phyloP scores from a whole-genome alignment of 2,797 vertebrate genomes.

The Acipenser transmontanus region DNA sequence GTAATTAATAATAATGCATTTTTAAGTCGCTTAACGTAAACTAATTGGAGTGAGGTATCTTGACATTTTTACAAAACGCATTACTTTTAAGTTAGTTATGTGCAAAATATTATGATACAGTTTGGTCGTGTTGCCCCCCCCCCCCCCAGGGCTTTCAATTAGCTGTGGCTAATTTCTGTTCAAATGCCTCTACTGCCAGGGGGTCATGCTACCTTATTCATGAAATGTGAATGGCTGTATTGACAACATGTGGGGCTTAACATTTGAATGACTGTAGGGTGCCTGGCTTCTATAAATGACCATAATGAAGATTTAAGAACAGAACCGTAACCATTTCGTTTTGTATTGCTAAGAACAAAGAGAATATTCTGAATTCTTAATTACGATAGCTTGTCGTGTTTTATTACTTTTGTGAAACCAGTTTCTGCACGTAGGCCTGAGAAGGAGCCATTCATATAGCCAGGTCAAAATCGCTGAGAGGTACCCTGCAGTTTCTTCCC shows the following conservation, averaged over 20 bases:
- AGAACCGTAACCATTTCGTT: background rate
- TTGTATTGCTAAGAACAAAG: background rate
- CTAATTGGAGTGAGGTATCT: background rate
- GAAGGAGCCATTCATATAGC: no score
- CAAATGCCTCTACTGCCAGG: constrained; percentile 54
- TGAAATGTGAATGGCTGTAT: constrained; percentile 51
- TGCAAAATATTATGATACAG: no score
- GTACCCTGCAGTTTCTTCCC: no score
- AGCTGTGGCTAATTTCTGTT: constrained; percentile 68
- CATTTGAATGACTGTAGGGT: constrained; percentile 30
- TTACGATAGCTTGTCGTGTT: no score
- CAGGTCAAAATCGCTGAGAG: no score
- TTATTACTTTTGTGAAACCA: no score
- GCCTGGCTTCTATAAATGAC: constrained; percentile 8
- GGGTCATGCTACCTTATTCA: constrained; percentile 53
- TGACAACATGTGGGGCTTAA: constrained; percentile 52
- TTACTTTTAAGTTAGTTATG: no score
- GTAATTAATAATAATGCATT: no score
- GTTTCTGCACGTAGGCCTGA: no score
- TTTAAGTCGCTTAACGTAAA: background rate
- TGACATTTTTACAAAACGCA: constrained; percentile 14
- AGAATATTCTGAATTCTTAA: no score
- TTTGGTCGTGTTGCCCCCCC: no score
- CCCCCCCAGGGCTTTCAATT: constrained; percentile 68
- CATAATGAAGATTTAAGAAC: constrained; percentile 1